These are phyloP conservation scores for Eospalax fontanierii DNA, from an alignment of 2,797 vertebrate genomes.

Conservation along the genomic window DNA sequence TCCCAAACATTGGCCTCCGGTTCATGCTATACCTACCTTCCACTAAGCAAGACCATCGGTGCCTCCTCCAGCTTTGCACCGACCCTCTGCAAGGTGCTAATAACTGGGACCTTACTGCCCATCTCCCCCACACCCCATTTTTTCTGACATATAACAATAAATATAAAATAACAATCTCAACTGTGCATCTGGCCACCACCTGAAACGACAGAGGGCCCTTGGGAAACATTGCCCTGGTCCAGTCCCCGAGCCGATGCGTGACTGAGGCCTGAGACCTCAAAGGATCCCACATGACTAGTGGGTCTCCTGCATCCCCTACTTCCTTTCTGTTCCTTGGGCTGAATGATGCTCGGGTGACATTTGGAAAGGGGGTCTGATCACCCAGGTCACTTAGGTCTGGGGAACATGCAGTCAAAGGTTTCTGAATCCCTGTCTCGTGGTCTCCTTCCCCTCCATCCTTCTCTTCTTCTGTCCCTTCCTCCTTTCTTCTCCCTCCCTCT, in stretches of 20 bases:
- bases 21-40: neutral
- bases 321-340: neutral
- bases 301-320: accelerated
- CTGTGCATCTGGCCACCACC: neutral
- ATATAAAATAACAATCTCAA: neutral
- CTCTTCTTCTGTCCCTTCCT: neutral
- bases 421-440: neutral
- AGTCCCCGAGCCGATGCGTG: accelerated
- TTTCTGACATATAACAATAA: neutral
- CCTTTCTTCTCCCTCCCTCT: too few species aligned
- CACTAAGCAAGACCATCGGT: accelerated
- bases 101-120: neutral
- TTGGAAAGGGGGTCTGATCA: neutral
- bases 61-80: accelerated
- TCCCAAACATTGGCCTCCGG: neutral
- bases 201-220: neutral
- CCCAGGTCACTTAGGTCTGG: neutral
- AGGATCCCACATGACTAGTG: accelerated
- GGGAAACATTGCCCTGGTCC: neutral
- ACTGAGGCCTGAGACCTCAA: neutral
- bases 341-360: neutral
- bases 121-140: neutral
- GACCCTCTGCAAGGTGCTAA: neutral
- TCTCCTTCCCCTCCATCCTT: too few species aligned
- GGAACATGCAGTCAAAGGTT: neutral